These are phyloP conservation scores for Macrosoma leucophasiata DNA, from an alignment of 2,888 invertebrate species.

Conservation along the genomic window DNA sequence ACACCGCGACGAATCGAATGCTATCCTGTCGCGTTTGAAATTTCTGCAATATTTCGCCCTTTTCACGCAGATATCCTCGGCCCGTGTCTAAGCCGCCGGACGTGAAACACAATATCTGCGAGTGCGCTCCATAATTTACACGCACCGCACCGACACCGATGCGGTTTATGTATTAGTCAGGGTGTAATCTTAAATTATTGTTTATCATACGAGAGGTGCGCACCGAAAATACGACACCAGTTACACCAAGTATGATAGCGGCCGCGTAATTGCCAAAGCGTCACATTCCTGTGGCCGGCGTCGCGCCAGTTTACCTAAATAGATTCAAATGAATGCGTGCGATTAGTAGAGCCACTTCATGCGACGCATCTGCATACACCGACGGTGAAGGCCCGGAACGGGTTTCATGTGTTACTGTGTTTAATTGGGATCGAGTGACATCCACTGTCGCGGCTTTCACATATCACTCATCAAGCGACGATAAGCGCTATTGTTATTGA, in stretches of 20 bases:
- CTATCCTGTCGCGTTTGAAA: slow-evolving; percentile 72
- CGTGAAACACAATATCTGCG: slow-evolving; percentile 72
- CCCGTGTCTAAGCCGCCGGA: slow-evolving; percentile 70
- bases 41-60: slow-evolving; percentile 75
- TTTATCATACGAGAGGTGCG: slow-evolving; percentile 25
- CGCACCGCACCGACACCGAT: slow-evolving; percentile 43
- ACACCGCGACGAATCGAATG: slow-evolving; percentile 73
- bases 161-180: slow-evolving; percentile 48
- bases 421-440: slow-evolving; percentile 48
- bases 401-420: slow-evolving; percentile 48
- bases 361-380: slow-evolving; percentile 34
- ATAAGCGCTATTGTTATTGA: slow-evolving; percentile 15
- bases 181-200: slow-evolving; percentile 49
- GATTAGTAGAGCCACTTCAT: slow-evolving; percentile 35
- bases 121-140: slow-evolving; percentile 68
- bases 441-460: slow-evolving; percentile 34
- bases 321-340: slow-evolving; percentile 55
- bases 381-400: slow-evolving; percentile 34
- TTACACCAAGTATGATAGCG: slow-evolving; percentile 13
- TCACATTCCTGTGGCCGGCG: slow-evolving; percentile 37
- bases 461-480: slow-evolving; percentile 33
- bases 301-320: slow-evolving; percentile 52
- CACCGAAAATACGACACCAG: slow-evolving; percentile 24
- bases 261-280: slow-evolving; percentile 25
- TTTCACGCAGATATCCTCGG: slow-evolving; percentile 71